These are phyloP conservation scores for Manis javanica DNA, from an alignment of 2,797 vertebrate genomes.

Conservation along the genomic window DNA sequence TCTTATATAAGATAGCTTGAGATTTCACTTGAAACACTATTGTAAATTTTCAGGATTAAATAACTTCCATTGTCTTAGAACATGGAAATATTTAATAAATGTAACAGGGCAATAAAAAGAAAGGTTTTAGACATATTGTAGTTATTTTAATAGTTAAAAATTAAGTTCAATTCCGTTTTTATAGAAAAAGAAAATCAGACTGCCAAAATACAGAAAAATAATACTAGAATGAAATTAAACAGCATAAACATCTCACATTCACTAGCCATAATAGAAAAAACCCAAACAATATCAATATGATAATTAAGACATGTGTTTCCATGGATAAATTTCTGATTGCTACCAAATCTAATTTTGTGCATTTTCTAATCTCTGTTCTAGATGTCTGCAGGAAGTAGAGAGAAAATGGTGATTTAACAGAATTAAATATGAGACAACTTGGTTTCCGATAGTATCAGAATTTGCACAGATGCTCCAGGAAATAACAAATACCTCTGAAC, in stretches of 20 bases:
- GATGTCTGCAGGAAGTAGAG: neutral
- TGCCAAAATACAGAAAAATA: neutral
- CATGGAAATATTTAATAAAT: neutral
- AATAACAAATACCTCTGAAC: neutral
- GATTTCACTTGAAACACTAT: neutral
- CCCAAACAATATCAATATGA: neutral
- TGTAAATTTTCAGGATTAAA: neutral
- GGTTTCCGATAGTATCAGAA: neutral
- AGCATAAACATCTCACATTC: neutral
- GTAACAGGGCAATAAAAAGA: neutral
- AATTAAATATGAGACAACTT: neutral
- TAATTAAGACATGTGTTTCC: neutral
- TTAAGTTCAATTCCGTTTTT: neutral
- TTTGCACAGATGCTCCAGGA: neutral
- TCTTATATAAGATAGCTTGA: neutral
- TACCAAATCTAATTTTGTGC: neutral
- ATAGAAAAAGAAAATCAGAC: neutral
- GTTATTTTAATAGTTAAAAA: neutral
- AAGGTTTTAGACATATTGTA: neutral
- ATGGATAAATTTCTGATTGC: neutral
- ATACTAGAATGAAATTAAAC: neutral
- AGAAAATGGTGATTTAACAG: neutral
- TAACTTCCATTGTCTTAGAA: neutral
- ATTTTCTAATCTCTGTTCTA: neutral
- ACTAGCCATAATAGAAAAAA: neutral